Conservation (phyloP, 2,888 invertebrate species). For the Melangyna quadrimaculata region DNA sequence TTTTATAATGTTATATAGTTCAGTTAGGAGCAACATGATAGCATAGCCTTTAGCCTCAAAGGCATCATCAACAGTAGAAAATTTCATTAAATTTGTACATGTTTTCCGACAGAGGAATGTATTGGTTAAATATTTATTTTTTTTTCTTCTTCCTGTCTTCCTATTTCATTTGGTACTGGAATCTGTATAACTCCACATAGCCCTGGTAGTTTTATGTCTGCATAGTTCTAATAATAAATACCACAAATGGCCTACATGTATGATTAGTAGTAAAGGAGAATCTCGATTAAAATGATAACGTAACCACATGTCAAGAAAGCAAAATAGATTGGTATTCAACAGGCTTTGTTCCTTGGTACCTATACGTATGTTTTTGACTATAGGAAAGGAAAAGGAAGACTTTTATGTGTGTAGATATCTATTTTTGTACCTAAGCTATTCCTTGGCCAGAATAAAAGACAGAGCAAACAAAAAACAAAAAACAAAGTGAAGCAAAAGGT, state of each 20-base stretch:
- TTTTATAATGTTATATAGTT: neutral
- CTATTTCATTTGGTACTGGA: neutral
- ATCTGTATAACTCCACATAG: neutral
- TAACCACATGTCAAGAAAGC: conserved; percentile 29
- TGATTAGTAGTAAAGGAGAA: conserved; percentile 29
- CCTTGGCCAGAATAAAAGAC: neutral
- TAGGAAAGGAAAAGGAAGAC: neutral
- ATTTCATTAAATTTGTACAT: conserved; percentile 58
- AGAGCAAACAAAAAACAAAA: neutral
- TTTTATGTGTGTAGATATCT: neutral
- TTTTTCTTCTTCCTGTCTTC: neutral
- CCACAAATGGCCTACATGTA: conserved; percentile 22
- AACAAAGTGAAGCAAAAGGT: conserved; percentile 3
- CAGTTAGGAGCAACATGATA: conserved; percentile 38
- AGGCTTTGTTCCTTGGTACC: conserved; percentile 20
- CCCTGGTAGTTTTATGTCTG: neutral
- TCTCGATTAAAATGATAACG: conserved; percentile 65
- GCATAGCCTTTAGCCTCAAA: conserved; percentile 2
- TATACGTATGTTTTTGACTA: no score
- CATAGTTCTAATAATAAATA: neutral
- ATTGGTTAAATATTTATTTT: neutral
- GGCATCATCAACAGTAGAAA: conserved; percentile 28
- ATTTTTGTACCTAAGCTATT: neutral
- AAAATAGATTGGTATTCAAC: conserved; percentile 43
- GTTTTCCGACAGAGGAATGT: neutral